Evolutionary conservation across 1,140 invertebrate species (phyloP), one percentile per base, ranked within the genome.

Genomic region (Halesus radiatus): DNA sequence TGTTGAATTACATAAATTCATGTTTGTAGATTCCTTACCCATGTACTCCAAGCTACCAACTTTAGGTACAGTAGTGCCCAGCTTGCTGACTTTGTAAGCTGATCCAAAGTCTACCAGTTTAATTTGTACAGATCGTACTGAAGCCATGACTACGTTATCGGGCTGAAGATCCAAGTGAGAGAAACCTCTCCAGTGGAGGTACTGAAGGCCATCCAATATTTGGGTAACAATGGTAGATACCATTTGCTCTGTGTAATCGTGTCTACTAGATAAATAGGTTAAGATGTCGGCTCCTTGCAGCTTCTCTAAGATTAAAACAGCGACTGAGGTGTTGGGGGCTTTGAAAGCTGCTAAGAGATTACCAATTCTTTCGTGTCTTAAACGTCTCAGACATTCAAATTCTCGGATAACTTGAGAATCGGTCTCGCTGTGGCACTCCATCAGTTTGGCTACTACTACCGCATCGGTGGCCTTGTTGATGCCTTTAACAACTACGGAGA

Each of bases 131-230:
- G 94, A 94, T 82, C 95, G 91, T 4, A 97, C 93, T 0, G 95
- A 95, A 1, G 94, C 93, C 94, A 99, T 97, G 0, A 99, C 96
- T n/a, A 99, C 92, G 87, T 99, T 99, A 84, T 98, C 97, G 0
- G 98, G 98, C 87, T 99, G 97, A 18, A 99, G 89, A 87, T 99
- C 96, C 26, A 99, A 88, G 88, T 99, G 97, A 80, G 95, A 96
- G 81, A 96, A 94, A 1, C 96, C 97, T 85, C 96, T 91, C 94
- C 97, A 97, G 86, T 99, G 97, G 7, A 99, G 88, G 86, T 98
- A 99, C 85, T 98, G 96, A 8, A 98, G 86, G 0, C 92, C 97
- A 86, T 98, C 96, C 50, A 98, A 87, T 3, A 97, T 90, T 90
- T 96, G 97, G 6, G 92, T 92, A 8, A 98, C 91, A 10, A 98